phyloP scores from a whole-genome alignment of 1,140 invertebrate genomes.

The Bicyclus anynana region DNA sequence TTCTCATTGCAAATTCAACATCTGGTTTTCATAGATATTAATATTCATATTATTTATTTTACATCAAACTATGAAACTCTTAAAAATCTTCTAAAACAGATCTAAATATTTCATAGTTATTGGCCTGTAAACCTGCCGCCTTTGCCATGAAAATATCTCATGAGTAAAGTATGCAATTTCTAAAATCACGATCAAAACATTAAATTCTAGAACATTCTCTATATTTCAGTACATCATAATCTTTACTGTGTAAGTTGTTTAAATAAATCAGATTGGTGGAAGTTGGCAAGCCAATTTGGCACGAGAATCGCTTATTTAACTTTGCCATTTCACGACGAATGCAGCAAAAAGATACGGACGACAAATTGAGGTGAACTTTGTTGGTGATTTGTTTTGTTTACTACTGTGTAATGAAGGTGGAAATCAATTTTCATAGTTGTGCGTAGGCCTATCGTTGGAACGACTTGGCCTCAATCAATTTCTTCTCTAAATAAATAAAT shows the following conservation, averaged over 20 bases:
- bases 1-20: too few species aligned
- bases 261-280: constrained; percentile 11
- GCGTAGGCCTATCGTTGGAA: too few species aligned
- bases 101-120: background rate
- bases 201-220: background rate
- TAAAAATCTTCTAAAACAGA: too few species aligned
- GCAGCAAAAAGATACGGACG: constrained; percentile 4
- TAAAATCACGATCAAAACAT: background rate
- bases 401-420: background rate
- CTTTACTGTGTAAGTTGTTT: background rate
- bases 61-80: too few species aligned
- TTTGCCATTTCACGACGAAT: constrained; percentile 8
- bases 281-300: constrained; percentile 20
- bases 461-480: too few species aligned
- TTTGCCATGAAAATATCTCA: background rate
- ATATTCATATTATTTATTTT: too few species aligned
- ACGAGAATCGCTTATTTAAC: constrained; percentile 10
- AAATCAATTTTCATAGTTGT: too few species aligned
- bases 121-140: background rate
- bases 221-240: background rate
- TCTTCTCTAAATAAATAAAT: too few species aligned
- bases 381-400: background rate
- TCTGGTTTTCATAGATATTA: too few species aligned
- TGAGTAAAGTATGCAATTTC: background rate
- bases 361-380: constrained; percentile 1